Percentiles rank a stretch among this genome's conserved stretches.
These are phyloP conservation scores for Crotalus viridis DNA, from an alignment of 2,113 vertebrate genomes.

Conservation along the genomic window DNA sequence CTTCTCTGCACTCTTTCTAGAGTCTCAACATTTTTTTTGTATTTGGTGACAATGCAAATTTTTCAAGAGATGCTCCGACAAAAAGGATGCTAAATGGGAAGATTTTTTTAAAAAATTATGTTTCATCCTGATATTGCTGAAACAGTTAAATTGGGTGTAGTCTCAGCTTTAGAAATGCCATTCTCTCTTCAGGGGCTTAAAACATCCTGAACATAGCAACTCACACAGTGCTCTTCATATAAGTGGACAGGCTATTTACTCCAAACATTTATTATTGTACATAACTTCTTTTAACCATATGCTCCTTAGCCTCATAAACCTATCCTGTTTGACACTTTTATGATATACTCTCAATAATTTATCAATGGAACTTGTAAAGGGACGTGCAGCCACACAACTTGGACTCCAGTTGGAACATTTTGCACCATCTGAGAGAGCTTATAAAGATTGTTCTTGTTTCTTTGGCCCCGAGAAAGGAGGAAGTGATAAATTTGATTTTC, in stretches of 20 bases:
- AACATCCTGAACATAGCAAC: neutral
- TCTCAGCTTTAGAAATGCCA: neutral
- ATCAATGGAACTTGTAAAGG: rapidly evolving
- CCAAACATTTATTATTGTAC: neutral
- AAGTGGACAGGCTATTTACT: neutral
- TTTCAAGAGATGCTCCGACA: neutral
- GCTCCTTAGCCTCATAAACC: neutral
- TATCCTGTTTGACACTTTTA: neutral
- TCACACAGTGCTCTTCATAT: neutral
- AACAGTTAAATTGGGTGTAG: neutral
- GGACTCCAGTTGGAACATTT: slow-evolving; percentile 11
- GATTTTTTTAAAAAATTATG: neutral
- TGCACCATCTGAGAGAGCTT: slow-evolving; percentile 22
- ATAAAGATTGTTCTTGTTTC: slow-evolving; percentile 44
- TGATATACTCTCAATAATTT: neutral
- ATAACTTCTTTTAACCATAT: neutral
- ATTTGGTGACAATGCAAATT: neutral
- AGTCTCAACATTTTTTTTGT: neutral
- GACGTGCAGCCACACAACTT: neutral
- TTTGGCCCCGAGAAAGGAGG: slow-evolving; percentile 50
- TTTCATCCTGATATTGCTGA: neutral
- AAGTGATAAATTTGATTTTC: slow-evolving; percentile 62
- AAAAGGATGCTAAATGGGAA: neutral
- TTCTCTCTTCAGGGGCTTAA: neutral
- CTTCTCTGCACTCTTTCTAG: neutral